Evolutionary conservation across 2,113 vertebrate species (phyloP), one percentile per base, ranked within the genome.

Genomic region (Ceuthmochares aereus): DNA sequence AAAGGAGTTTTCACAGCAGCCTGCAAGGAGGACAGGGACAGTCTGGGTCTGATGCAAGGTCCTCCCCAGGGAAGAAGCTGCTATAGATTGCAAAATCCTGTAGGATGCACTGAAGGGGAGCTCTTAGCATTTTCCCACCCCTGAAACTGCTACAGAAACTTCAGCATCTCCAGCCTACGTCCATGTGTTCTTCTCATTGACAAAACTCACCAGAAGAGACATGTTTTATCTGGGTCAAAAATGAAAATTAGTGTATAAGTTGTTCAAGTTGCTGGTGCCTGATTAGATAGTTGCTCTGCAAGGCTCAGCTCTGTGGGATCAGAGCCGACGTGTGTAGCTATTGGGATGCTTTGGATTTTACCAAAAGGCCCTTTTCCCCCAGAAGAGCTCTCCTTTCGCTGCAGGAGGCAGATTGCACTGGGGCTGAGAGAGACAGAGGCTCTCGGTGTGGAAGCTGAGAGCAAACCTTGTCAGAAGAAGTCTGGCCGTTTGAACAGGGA

Each of bases 381-480:
- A 34, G 60, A 1, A 1, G 43, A 43, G 16, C 23, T 72, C 36
- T 81, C 54, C 58, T 1, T 0, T 14, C 0, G 0, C 89, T 49
- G 47, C 15, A 22, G 58, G 42, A 62, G 58, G 45, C 58, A 84
- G 34, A 70, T 74, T 51, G 15, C 10, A 1, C 9, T 12, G 30
- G 32, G 54, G 36, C 59, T 34, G 36, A 36, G 66, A 49, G 60
- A 18, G 18, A 27, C 43, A 62, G 58, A 92, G 10, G 9, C 37
- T 12, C 45, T 83, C 19, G 10, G 30, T 64, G 60, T 4, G 60
- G 47, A 68, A 73, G 32, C 66, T 87, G 64, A 88, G 26, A 80
- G 82, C 47, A 81, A 56, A 84, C 86, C 17, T 54, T 47, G 10
- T 67, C 60, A 40, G 47, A 26, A 77, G 29, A 78, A 88, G 45